These are phyloP conservation scores for Aptenodytes forsteri DNA, from an alignment of 2,113 vertebrate species.

Conservation along the genomic window DNA sequence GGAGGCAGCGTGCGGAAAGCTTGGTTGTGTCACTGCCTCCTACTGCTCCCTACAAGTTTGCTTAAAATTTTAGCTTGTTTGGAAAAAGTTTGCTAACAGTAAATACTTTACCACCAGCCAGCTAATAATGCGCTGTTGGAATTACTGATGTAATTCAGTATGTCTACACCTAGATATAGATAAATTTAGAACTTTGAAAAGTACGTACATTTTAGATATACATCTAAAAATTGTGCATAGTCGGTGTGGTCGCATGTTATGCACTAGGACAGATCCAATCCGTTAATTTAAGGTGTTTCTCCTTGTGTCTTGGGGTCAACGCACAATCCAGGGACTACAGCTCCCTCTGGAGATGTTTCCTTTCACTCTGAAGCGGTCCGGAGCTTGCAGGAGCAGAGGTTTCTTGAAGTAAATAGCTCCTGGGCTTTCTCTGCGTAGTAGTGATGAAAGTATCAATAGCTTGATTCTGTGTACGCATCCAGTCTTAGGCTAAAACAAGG, in stretches of 20 bases:
- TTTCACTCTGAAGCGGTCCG: not conserved
- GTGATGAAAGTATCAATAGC: not conserved
- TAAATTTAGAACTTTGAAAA: not conserved
- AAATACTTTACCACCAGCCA: not conserved
- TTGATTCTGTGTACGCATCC: not conserved
- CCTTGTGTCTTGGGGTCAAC: accelerated
- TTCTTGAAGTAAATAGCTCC: not conserved
- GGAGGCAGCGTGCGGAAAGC: not conserved
- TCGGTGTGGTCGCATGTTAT: accelerated
- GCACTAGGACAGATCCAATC: not conserved
- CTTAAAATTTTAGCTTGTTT: not conserved
- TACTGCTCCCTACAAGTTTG: not conserved
- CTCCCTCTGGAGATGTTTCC: not conserved
- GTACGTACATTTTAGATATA: not conserved
- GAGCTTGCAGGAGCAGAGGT: not conserved
- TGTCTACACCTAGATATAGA: not conserved
- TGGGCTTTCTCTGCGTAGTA: not conserved
- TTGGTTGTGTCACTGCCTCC: not conserved
- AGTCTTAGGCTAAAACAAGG: not conserved
- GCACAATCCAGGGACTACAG: not conserved
- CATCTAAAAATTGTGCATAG: not conserved
- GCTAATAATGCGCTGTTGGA: not conserved
- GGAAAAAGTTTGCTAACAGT: not conserved
- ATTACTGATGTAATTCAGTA: not conserved
- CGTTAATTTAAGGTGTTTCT: not conserved